These are phyloP conservation scores for Melitaea athalia DNA, from an alignment of 2,888 invertebrate species.

Conservation along the genomic window DNA sequence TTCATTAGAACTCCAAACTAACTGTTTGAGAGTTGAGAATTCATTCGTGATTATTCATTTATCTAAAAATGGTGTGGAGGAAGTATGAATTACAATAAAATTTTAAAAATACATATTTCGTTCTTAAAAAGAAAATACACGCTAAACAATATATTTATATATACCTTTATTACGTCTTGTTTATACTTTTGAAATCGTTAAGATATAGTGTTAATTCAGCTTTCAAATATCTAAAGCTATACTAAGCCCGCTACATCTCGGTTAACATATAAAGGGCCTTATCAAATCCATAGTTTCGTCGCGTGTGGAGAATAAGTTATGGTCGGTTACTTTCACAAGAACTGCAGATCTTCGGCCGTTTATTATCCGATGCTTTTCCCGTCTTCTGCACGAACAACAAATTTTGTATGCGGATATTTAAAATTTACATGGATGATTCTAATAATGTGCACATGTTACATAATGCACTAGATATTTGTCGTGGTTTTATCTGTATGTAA, in stretches of 20 bases:
- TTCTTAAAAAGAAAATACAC: neutral
- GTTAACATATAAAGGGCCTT: conserved; percentile 49
- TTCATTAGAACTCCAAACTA: neutral
- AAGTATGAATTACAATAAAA: no score
- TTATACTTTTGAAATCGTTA: neutral
- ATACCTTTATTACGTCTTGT: no score
- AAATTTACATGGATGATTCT: neutral
- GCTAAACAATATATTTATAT: no score
- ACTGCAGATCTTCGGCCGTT: conserved; percentile 56
- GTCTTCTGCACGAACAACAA: conserved; percentile 25
- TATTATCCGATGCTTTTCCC: conserved; percentile 29
- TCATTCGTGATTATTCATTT: no score
- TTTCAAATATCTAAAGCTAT: neutral
- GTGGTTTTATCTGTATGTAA: no score
- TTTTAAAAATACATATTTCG: neutral
- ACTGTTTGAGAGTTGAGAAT: no score
- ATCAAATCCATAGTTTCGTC: conserved; percentile 59
- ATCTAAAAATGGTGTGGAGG: no score
- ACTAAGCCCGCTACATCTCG: conserved; percentile 8
- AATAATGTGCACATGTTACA: no score
- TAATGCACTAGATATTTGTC: neutral
- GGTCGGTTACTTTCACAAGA: conserved; percentile 69
- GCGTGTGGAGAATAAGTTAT: conserved; percentile 73
- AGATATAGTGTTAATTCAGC: neutral
- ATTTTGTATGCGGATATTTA: conserved; percentile 11